Percentiles rank a stretch among this genome's conserved stretches.
phyloP scores from a whole-genome alignment of 1,140 invertebrate genomes.

The Antheraea pernyi region DNA sequence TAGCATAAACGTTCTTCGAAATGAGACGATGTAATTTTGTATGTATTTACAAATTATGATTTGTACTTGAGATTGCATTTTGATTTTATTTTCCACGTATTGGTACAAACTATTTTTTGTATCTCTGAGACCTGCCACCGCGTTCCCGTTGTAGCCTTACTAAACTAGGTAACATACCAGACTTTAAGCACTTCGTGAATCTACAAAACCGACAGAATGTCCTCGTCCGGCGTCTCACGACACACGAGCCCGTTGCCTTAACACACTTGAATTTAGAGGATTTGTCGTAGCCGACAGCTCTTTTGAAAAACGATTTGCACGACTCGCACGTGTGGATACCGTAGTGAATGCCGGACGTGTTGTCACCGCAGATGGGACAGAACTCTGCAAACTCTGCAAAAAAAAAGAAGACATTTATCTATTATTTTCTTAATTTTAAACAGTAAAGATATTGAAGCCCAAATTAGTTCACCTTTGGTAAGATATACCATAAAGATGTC shows the following conservation, averaged over 20 bases:
- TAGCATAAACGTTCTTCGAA: too few relatives aligned
- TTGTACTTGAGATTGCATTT: too few relatives aligned
- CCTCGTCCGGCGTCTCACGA: neutral
- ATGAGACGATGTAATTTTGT: too few relatives aligned
- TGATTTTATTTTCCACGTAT: too few relatives aligned
- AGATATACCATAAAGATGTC: too few relatives aligned
- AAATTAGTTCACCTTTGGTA: too few relatives aligned
- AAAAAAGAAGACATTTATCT: neutral
- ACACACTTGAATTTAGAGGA: conserved; percentile 6
- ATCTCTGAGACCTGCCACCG: conserved; percentile 13
- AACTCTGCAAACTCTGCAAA: neutral
- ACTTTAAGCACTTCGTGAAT: conserved; percentile 22
- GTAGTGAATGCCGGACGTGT: conserved; percentile 22
- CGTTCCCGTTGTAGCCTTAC: conserved; percentile 14
- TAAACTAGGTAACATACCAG: conserved; percentile 22
- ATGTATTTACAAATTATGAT: too few relatives aligned
- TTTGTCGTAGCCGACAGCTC: conserved; percentile 5
- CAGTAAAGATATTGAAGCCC: too few relatives aligned
- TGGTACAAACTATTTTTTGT: neutral
- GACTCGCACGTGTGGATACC: conserved; percentile 28
- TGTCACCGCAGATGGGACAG: conserved; percentile 27
- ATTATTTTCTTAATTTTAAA: too few relatives aligned
- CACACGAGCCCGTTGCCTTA: neutral
- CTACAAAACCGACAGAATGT: conserved; percentile 17
- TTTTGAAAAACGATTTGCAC: conserved; percentile 27